Evolutionary conservation across 2,888 invertebrate species (phyloP).

Genomic region (Opisthograptis luteolata): DNA sequence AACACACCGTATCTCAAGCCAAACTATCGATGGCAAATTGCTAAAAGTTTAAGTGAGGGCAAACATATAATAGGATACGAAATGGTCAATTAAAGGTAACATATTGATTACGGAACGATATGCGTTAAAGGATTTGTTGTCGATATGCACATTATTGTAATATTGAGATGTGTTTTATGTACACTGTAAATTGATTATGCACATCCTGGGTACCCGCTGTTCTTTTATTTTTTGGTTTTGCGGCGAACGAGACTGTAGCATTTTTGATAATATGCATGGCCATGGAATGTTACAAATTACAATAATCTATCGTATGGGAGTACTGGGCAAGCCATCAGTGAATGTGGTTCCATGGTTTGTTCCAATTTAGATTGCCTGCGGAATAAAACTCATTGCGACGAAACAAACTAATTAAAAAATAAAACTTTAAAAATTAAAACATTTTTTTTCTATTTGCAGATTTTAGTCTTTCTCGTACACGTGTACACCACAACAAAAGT

Average conservation of each 20-base stretch:
- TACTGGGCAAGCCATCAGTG: slow-evolving; percentile 40
- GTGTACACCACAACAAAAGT: slow-evolving; percentile 45
- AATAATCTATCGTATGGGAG: slow-evolving; percentile 43
- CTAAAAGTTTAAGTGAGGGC: slow-evolving; percentile 10
- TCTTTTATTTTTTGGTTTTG: slow-evolving; percentile 62
- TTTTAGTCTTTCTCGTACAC: slow-evolving; percentile 8
- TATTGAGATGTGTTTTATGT: slow-evolving; percentile 53
- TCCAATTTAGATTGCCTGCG: slow-evolving; percentile 33
- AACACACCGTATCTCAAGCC: slow-evolving; percentile 38
- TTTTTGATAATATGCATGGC: slow-evolving; percentile 75
- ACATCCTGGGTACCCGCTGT: slow-evolving; percentile 70
- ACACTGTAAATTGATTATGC: slow-evolving; percentile 76
- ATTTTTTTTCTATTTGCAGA: slow-evolving; percentile 25
- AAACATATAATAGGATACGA: slow-evolving; percentile 28
- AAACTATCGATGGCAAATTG: slow-evolving; percentile 33
- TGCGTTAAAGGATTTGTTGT: slow-evolving; percentile 44
- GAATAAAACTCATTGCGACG: slow-evolving; percentile 47
- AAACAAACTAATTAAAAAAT: slow-evolving; percentile 21
- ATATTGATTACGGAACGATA: slow-evolving; percentile 58
- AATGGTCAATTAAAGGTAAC: slow-evolving; percentile 64
- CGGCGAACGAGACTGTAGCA: slow-evolving; percentile 65
- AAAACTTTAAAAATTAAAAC: slow-evolving; percentile 30
- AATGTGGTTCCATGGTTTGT: slow-evolving; percentile 52
- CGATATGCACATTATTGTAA: slow-evolving; percentile 53
- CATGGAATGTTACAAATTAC: slow-evolving; percentile 69